Base-by-base conservation (phyloP, 2,888 invertebrate genomes). In the Schizotus pectinicornis region DNA sequence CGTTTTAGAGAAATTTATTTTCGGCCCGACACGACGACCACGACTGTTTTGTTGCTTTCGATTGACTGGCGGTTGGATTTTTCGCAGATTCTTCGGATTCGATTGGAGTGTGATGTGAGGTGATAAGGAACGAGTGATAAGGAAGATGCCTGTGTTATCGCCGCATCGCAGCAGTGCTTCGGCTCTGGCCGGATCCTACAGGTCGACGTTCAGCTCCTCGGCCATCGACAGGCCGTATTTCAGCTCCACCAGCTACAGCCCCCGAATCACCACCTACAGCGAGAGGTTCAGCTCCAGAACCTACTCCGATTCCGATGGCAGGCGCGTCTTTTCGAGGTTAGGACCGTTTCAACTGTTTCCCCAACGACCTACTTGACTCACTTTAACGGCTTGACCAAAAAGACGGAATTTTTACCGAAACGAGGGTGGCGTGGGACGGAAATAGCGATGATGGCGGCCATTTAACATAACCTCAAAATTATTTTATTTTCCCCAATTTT, bases 211-310 rank as follows among this genome's bases (percentile, higher is more conserved):
- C 39, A 81, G 81, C 9, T 75, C 84, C 0, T 75, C 82, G 0
- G 81, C 81, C 38, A 72, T 84, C 9, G 85, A 85, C 60, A 82
- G 85, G 67, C 85, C 86, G 0, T 85, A 82, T 69, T 85, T 81
- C 66, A 76, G 82, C 53, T 79, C 80, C 7, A 80, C 82, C 34
- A 81, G 83, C 0, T 76, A 69, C 58, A 68, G 48, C 77, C 48
- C 86, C 79, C 8, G 77, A 60, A 68, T 76, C 48, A 70, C 68
- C 56, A 70, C 81, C 31, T 84, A 83, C 67, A 84, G 84, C 32
- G 85, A 85, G 6, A 73, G 86, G 38, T 83, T 81, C 1, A 75
- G 84, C 36, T 81, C 84, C 63, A 79, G 85, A 34, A 83, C 82
- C 0, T 84, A 83, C 0, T 81, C 83, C 0, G 79, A 86, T 56